Evolutionary conservation across 1,140 invertebrate species (phyloP).

Genomic region (Drosophila arizonae): DNA sequence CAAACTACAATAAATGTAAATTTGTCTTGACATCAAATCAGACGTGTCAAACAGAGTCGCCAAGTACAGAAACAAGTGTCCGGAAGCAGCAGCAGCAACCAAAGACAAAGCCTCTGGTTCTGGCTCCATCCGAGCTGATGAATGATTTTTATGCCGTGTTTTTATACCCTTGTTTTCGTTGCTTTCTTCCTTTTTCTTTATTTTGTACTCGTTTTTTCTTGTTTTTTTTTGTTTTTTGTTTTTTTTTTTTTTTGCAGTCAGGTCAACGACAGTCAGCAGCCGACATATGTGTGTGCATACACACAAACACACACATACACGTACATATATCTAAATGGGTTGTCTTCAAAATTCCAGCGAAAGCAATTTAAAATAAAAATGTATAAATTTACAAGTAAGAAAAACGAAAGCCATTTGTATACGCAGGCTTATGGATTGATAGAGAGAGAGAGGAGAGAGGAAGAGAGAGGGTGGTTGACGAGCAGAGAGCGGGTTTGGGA

Average conservation of each 20-base stretch:
- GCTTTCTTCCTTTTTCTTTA: not conserved
- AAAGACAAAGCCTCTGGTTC: not conserved
- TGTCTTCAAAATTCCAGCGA: conserved; percentile 34
- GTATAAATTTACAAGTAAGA: conserved; percentile 5
- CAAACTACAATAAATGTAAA: conserved; percentile 46
- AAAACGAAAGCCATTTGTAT: conserved; percentile 14
- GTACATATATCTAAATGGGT: conserved; percentile 28
- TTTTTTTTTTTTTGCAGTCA: conserved; percentile 11
- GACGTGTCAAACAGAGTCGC: conserved; percentile 50
- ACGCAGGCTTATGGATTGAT: not conserved
- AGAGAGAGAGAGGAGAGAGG: not conserved
- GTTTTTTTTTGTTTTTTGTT: too few species aligned
- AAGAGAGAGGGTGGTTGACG: not conserved
- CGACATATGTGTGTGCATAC: not conserved
- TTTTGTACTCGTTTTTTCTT: not conserved
- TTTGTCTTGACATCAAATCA: conserved; percentile 63
- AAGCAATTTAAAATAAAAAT: conserved; percentile 30
- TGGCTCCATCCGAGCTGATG: not conserved
- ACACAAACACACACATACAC: not conserved
- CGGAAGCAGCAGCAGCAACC: not conserved
- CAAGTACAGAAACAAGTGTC: conserved; percentile 26
- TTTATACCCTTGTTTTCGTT: conserved; percentile 2
- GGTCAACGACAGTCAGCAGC: conserved; percentile 34
- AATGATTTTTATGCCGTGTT: conserved; percentile 10
- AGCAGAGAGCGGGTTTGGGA: not conserved